Percentiles rank a stretch among this genome's conserved stretches.
Conservation (phyloP, 2,797 vertebrate species). For the Pitangus sulphuratus region DNA sequence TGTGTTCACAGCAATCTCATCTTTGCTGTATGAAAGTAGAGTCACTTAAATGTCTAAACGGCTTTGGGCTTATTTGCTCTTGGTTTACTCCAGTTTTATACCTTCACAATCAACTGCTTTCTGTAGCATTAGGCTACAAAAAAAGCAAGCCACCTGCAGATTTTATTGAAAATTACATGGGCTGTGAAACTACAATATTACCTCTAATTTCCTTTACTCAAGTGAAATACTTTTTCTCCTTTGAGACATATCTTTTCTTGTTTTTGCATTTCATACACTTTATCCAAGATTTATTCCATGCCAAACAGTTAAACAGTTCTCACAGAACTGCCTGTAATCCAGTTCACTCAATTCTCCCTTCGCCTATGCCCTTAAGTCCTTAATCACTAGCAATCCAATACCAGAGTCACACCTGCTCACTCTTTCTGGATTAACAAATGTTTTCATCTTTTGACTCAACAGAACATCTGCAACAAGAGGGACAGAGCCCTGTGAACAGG, state of each 20-base stretch:
- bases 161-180: neutral
- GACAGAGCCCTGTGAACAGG: neutral
- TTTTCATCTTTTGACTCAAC: neutral
- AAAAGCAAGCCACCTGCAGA: neutral
- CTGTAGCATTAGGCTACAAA: neutral
- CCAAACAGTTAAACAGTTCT: neutral
- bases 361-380: neutral
- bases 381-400: neutral
- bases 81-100: neutral
- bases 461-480: neutral
- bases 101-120: neutral
- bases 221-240: conserved; percentile 33
- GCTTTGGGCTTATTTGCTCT: neutral
- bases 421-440: neutral
- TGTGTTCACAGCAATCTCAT: neutral
- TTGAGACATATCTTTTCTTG: conserved; percentile 14
- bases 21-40: neutral
- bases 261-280: neutral
- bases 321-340: neutral
- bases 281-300: neutral
- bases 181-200: neutral
- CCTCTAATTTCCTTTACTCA: neutral
- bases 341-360: neutral
- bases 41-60: neutral
- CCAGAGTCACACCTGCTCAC: neutral